Evolutionary conservation across 2,113 vertebrate species (phyloP).

Genomic region (Eurypyga helias): DNA sequence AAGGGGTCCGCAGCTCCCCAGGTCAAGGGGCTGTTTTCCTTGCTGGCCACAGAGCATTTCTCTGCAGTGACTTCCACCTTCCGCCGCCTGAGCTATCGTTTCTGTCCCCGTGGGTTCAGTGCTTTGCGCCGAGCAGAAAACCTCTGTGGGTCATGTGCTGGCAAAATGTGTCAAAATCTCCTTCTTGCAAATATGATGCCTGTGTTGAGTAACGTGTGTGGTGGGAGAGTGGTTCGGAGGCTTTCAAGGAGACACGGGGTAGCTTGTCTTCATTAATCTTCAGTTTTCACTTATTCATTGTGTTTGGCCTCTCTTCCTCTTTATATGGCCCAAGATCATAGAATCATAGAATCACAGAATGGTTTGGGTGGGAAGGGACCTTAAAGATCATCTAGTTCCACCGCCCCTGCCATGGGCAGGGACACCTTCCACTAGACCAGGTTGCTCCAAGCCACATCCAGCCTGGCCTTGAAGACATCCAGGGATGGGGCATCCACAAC

Average conservation of each 20-base stretch:
- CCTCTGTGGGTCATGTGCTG: neutral
- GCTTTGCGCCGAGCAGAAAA: neutral
- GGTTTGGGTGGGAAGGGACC: too few relatives aligned
- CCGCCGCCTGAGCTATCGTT: neutral
- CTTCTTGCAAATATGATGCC: neutral
- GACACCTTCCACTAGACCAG: too few relatives aligned
- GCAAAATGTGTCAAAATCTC: accelerated
- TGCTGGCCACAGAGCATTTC: neutral
- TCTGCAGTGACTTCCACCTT: neutral
- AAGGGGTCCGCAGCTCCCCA: accelerated
- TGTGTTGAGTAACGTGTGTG: neutral
- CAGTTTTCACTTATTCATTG: neutral
- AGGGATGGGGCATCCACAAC: too few relatives aligned
- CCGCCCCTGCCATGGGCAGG: too few relatives aligned
- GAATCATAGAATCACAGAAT: too few relatives aligned
- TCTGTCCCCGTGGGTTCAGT: neutral
- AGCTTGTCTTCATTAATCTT: neutral
- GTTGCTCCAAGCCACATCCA: too few relatives aligned
- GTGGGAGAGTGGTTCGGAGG: neutral
- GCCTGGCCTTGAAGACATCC: too few relatives aligned
- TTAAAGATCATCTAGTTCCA: too few relatives aligned
- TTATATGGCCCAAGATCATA: too few relatives aligned
- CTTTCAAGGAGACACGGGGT: neutral
- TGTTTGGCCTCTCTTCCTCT: neutral
- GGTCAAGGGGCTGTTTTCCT: accelerated